A percentile compares a stretch with the other conserved stretches of the same genome.
Evolutionary conservation across 2,797 vertebrate genomes (phyloP).

Genomic region (Platalea minor): DNA sequence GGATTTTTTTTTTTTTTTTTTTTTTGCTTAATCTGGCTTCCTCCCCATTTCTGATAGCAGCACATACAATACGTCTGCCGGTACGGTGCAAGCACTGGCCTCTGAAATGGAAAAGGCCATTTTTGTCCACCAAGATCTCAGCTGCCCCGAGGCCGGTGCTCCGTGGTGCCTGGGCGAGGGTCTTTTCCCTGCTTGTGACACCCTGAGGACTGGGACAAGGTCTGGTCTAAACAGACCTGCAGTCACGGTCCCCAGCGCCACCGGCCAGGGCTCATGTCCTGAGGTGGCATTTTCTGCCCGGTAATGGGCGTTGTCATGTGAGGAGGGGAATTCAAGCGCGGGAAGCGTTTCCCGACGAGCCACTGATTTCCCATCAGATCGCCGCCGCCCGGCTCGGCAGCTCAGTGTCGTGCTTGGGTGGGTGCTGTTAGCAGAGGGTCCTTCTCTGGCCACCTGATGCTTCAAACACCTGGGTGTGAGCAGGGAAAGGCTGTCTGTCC

Average conservation of each 20-base stretch:
- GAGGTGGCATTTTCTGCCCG: fast-evolving
- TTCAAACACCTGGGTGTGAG: fast-evolving
- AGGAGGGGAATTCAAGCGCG: neutral
- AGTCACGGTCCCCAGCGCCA: neutral
- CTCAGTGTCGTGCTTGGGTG: fast-evolving
- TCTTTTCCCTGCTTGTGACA: fast-evolving
- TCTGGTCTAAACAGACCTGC: fast-evolving
- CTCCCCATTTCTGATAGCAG: neutral
- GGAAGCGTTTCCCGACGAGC: fast-evolving
- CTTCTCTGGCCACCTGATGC: neutral
- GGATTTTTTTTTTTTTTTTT: neutral
- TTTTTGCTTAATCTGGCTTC: neutral
- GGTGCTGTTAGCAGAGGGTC: neutral
- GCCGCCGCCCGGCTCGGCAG: neutral
- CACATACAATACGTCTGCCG: fast-evolving
- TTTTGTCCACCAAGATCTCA: fast-evolving
- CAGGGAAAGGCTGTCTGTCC: neutral
- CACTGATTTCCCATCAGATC: neutral
- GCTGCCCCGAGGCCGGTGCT: neutral
- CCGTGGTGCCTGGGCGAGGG: fast-evolving
- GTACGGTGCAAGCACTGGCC: fast-evolving
- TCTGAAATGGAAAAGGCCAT: neutral
- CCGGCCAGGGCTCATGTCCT: fast-evolving
- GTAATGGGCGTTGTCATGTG: fast-evolving
- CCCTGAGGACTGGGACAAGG: neutral